Percentiles rank a stretch among this genome's conserved stretches.
These are phyloP conservation scores for Cephalopachus bancanus DNA, from an alignment of 2,797 vertebrate genomes.

Conservation along the genomic window DNA sequence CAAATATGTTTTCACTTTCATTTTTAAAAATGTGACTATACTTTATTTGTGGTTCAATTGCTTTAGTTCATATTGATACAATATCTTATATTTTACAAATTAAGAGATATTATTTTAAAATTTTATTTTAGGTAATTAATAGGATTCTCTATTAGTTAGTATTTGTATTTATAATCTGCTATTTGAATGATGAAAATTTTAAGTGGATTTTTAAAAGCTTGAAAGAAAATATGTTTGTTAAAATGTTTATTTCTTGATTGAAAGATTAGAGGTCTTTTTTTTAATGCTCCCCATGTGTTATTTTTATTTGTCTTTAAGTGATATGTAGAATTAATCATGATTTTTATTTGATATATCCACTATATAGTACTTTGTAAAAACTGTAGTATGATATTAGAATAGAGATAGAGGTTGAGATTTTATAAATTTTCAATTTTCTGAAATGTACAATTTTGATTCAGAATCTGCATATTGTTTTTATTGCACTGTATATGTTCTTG, in stretches of 20 bases:
- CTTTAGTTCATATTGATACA: neutral
- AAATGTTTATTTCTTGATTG: constrained; percentile 43
- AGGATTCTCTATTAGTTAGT: neutral
- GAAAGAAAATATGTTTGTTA: neutral
- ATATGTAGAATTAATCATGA: neutral
- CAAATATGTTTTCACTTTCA: neutral
- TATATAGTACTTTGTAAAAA: neutral
- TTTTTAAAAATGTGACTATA: neutral
- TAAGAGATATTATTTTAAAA: neutral
- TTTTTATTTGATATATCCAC: neutral
- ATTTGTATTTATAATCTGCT: neutral
- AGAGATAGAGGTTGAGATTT: neutral
- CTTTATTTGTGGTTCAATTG: neutral
- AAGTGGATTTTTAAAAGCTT: neutral
- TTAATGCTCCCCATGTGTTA: neutral
- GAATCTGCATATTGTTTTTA: neutral
- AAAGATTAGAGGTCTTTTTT: neutral
- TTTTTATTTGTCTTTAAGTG: neutral
- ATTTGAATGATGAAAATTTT: neutral
- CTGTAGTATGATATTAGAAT: neutral
- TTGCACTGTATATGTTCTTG: neutral
- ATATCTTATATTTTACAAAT: neutral
- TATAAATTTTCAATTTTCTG: neutral
- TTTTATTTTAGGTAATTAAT: neutral
- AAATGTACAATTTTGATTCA: neutral